Percentiles rank a stretch among this genome's conserved stretches.
Evolutionary conservation across 1,140 invertebrate species (phyloP).

Genomic region (Ridgeia piscesae): DNA sequence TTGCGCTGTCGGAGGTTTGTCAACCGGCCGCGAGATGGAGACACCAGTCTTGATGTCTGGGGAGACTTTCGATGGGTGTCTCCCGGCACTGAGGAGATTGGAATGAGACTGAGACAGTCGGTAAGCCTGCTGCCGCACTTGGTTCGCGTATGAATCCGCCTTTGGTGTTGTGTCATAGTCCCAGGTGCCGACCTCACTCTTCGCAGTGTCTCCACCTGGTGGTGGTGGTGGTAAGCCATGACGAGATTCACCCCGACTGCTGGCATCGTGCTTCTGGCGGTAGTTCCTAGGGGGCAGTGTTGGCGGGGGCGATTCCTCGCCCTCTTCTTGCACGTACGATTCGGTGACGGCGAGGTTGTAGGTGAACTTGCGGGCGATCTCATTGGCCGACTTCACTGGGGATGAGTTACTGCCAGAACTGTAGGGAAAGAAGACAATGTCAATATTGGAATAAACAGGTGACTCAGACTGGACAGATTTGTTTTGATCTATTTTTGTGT

Average conservation of each 20-base stretch:
- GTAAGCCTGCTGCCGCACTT: slow-evolving; percentile 18
- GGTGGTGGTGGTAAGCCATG: not conserved
- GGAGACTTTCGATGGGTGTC: not conserved
- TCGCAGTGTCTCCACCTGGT: not conserved
- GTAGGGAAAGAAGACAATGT: not conserved
- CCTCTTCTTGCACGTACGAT: not conserved
- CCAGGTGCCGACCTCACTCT: not conserved
- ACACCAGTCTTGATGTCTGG: not conserved
- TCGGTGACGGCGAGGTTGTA: not conserved
- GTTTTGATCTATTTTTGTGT: no score
- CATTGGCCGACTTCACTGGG: not conserved
- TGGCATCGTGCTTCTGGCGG: slow-evolving; percentile 7
- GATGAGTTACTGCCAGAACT: not conserved
- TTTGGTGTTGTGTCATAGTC: slow-evolving; percentile 20
- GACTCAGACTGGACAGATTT: no score
- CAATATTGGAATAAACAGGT: no score
- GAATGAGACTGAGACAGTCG: slow-evolving; percentile 11
- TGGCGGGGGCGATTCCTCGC: slow-evolving; percentile 19
- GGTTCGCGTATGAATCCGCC: slow-evolving; percentile 25
- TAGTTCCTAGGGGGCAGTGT: slow-evolving; percentile 21
- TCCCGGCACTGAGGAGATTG: not conserved
- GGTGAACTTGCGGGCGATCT: not conserved
- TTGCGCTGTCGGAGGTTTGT: not conserved
- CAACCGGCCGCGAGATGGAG: slow-evolving; percentile 13
- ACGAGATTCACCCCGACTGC: not conserved